phyloP scores from a whole-genome alignment of 2,797 vertebrate genomes.

The Pseudomugil tenellus region DNA sequence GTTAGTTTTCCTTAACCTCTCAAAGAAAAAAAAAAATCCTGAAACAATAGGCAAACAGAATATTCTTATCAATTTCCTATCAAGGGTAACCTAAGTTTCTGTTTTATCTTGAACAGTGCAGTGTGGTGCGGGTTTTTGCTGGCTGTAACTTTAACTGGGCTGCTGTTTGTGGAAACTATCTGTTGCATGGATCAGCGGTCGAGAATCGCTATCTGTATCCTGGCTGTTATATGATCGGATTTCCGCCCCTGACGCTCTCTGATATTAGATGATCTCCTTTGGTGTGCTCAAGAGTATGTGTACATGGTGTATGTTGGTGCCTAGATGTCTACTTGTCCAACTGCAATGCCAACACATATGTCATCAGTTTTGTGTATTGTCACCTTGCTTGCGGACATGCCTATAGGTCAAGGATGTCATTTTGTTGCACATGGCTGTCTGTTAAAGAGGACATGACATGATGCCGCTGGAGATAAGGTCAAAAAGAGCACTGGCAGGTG shows the following conservation, averaged over 20 bases:
- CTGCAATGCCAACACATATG: constrained; percentile 33
- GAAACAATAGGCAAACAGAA: constrained; percentile 24
- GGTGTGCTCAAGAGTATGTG: constrained; percentile 39
- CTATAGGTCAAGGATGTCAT: constrained; percentile 69
- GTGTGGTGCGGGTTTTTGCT: constrained; percentile 24
- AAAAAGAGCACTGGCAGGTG: constrained; percentile 65
- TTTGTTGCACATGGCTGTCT: constrained; percentile 63
- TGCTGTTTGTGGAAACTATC: constrained; percentile 78
- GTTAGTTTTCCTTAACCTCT: constrained; percentile 60
- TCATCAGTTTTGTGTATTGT: constrained; percentile 57
- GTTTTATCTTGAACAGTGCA: constrained; percentile 65
- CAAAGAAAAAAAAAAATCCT: constrained; percentile 8
- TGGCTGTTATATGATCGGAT: constrained; percentile 79
- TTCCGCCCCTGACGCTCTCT: constrained; percentile 71
- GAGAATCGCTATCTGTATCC: constrained; percentile 80
- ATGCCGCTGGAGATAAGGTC: constrained; percentile 68
- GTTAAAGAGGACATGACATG: constrained; percentile 48
- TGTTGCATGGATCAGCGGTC: constrained; percentile 71
- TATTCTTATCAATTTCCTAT: constrained; percentile 70
- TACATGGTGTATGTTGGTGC: constrained; percentile 7
- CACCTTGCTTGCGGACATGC: constrained; percentile 58
- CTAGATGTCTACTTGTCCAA: constrained; percentile 17
- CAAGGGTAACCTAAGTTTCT: constrained; percentile 72
- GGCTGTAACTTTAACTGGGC: constrained; percentile 69
- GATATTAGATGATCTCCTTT: constrained; percentile 78